Evolutionary conservation across 1,140 invertebrate genomes (phyloP).

Genomic region (Triops cancriformis): DNA sequence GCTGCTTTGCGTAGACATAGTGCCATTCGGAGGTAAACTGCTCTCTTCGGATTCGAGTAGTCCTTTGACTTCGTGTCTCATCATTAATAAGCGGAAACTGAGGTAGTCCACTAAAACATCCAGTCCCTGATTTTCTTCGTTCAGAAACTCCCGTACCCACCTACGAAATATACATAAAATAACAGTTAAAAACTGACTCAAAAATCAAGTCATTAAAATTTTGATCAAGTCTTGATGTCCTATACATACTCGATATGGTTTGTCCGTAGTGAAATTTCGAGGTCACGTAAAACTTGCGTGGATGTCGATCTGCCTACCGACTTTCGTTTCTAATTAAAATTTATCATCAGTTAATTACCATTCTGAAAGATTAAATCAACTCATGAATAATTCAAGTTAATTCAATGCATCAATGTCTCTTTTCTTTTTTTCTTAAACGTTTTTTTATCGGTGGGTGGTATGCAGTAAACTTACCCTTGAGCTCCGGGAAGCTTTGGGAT

Average conservation of each 20-base stretch:
- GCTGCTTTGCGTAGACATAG: not conserved
- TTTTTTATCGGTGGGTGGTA: not conserved
- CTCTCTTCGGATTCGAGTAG: constrained; percentile 26
- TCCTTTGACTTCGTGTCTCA: constrained; percentile 45
- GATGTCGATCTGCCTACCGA: constrained; percentile 94
- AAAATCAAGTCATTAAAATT: constrained; percentile 5
- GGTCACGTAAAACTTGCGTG: constrained; percentile 91
- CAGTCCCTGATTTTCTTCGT: constrained; percentile 89
- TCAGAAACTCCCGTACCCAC: constrained; percentile 97
- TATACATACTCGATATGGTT: constrained; percentile 94
- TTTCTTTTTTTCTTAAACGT: not conserved
- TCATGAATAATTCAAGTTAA: no score
- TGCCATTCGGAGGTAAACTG: constrained; percentile 14
- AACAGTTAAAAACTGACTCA: not conserved
- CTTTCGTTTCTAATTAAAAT: constrained; percentile 83
- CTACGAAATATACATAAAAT: constrained; percentile 42
- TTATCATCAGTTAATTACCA: constrained; percentile 33
- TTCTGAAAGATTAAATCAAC: not conserved
- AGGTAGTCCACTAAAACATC: constrained; percentile 96
- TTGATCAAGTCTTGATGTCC: not conserved
- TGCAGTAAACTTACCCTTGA: constrained; percentile 61
- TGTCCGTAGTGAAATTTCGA: constrained; percentile 96
- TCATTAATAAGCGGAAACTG: constrained; percentile 84
- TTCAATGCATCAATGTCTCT: no score
- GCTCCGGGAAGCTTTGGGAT: constrained; percentile 89